Evolutionary conservation across 2,113 vertebrate species (phyloP), one percentile per base, ranked within the genome.

Genomic region (Corythoichthys haematopterus): DNA sequence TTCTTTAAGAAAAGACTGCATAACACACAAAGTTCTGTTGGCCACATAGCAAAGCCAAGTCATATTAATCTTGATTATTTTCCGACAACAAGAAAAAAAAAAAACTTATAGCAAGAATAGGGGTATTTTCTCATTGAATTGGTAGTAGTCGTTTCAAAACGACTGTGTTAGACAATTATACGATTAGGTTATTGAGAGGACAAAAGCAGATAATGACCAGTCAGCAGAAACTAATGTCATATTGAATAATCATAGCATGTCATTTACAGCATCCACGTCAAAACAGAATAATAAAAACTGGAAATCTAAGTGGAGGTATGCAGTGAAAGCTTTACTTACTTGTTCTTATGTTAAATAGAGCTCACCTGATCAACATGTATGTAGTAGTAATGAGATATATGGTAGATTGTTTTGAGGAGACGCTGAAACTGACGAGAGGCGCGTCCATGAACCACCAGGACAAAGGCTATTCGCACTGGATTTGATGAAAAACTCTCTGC

Each of bases 351-450:
- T 28, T 47, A 28, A 57, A 12, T 38, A 2, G 13, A 11, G 12
- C 77, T 71, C 90, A 98, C 97, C 96, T 98, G 94, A 88, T 99
- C 97, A 36, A 98, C 95, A 2, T 99, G 97, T 87, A 99, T 95
- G 86, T 98, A 98, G 92, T 97, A 99, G 89, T 93, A 99, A 87
- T 99, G 97, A 52, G 96, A 94, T 16, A 87, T 88, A 91, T 98
- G 97, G 90, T 98, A 99, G 86, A 99, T 98, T 85, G 97, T 96
- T 91, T 98, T 99, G 88, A 99, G 97, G 92, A 99, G 94, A 81
- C 96, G 94, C 16, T 94, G 93, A 61, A 99, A 93, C 86, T 99
- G 97, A 69, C 97, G 95, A 1, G 96, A 93, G 46, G 96, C 96
- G 35, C 95, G 91, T 68, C 97, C 97, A 33, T 99, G 97, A 65